Base-by-base conservation (phyloP, 2,888 invertebrate genomes). In the Iphiclides podalirius region DNA sequence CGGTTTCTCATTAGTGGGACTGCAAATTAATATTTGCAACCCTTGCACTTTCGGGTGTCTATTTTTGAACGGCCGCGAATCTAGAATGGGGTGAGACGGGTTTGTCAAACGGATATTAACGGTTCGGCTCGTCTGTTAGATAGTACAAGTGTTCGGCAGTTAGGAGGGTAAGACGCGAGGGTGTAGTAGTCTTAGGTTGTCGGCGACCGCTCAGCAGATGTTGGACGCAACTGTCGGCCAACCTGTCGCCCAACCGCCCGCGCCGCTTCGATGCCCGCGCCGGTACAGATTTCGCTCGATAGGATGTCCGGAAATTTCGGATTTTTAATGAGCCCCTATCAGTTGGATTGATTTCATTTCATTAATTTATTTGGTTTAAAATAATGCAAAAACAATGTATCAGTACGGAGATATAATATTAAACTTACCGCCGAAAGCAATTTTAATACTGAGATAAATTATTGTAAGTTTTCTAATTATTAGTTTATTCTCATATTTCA, bases 221-320 rank as follows among this genome's bases (percentile, higher is more conserved):
- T 79, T 52, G 63, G 55, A 59, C n/a, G 75, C 81, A 80, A 86
- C 88, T 79, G 89, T 74, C 85, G 66, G 76, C 52, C 88, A 87
- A 88, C 87, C 88, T 88, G 89, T 88, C 79, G 85, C 74, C 59
- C 84, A 88, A 87, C 87, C 85, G 85, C 73, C 63, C 76, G 83
- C 74, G 75, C 60, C 87, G 87, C 72, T 83, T 73, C 77, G 81
- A 70, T 81, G 82, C 74, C 70, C 75, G 64, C 66, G 63, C 58
- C 60, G 65, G 54, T 57, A 47, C 59, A 81, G 86, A 84, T 85
- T 79, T 65, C 61, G 61, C 61, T 70, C 70, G 85, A 83, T 84
- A 84, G 54, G 67, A 60, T 60, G 66, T 74, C 64, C 72, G 67
- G 58, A 37, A 12, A 9, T 74, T 72, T 77, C 74, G 70, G 79